phyloP scores from a whole-genome alignment of 2,113 vertebrate species.

The Phainopepla nitens region DNA sequence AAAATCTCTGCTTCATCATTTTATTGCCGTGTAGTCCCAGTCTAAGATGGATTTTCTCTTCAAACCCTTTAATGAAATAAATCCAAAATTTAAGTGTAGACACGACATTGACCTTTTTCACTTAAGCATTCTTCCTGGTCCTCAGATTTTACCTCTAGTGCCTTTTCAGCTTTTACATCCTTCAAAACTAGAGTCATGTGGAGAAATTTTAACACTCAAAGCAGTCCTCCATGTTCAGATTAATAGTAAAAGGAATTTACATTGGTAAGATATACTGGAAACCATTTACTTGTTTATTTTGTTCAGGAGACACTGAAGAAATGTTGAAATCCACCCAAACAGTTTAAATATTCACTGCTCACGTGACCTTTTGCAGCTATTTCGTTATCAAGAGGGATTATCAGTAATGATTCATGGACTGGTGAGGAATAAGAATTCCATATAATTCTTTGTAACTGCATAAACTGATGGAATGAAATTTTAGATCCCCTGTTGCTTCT shows the following conservation, averaged over 20 bases:
- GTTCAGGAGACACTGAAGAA: background rate
- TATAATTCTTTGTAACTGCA: background rate
- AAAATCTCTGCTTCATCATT: background rate
- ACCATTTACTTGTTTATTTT: background rate
- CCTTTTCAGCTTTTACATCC: background rate
- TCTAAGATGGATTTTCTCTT: background rate
- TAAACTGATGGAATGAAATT: background rate
- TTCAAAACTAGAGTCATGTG: background rate
- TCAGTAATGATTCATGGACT: background rate
- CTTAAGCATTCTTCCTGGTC: background rate
- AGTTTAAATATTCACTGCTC: background rate
- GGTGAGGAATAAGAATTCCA: background rate
- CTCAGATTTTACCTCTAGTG: background rate
- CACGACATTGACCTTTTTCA: background rate
- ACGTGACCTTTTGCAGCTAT: background rate
- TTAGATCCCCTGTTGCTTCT: background rate
- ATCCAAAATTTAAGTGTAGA: background rate
- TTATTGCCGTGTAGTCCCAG: background rate
- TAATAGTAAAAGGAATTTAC: background rate
- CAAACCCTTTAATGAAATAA: background rate
- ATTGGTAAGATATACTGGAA: background rate
- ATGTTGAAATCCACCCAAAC: background rate
- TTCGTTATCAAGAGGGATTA: background rate
- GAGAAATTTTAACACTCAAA: background rate
- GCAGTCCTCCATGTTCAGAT: background rate